Evolutionary conservation across 2,797 vertebrate genomes (phyloP), one percentile per base, ranked within the genome.

Genomic region (Falco novaeseelandiae): DNA sequence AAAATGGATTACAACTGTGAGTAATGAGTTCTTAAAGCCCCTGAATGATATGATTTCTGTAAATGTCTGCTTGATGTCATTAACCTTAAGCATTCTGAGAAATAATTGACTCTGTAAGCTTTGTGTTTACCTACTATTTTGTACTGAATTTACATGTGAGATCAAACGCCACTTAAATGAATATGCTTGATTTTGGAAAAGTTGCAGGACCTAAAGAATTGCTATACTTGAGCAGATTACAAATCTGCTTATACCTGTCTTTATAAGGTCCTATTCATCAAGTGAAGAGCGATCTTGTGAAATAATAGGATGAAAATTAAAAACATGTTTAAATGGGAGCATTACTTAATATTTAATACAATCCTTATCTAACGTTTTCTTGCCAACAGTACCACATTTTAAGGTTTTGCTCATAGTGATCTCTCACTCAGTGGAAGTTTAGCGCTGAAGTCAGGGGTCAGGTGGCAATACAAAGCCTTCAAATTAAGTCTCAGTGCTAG

Each of bases 1-100:
- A 85, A 95, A 96, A 90, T 94, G 90, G 94, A 92, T 95, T 90
- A 87, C 74, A 85, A 12, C 86, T 83, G 77, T 40, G 91, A 90
- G 73, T 87, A 90, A 82, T 85, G 90, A 95, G 78, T 83, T 93
- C 80, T 42, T 91, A 95, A 94, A 93, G 71, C 73, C 74, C 40
- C 72, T 20, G 38, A 77, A 82, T 29, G 70, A 66, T 89, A 72
- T 19, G n/a, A 89, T 93, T 96, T 94, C 85, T 77, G 69, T 48
- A 72, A 88, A 79, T 90, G 58, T 87, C 83, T 92, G 42, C 59
- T 69, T 71, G 83, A 89, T 95, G 81, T 66, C 48, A 58, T 91
- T 94, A 95, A 84, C 88, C 70, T 87, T 23, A 30, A 76, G 51
- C 72, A 10, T 72, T 82, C 46, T 59, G 83, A 87, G 77, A 46